Base-by-base conservation (phyloP, 1,140 invertebrate species). In the Diabrotica virgifera region DNA sequence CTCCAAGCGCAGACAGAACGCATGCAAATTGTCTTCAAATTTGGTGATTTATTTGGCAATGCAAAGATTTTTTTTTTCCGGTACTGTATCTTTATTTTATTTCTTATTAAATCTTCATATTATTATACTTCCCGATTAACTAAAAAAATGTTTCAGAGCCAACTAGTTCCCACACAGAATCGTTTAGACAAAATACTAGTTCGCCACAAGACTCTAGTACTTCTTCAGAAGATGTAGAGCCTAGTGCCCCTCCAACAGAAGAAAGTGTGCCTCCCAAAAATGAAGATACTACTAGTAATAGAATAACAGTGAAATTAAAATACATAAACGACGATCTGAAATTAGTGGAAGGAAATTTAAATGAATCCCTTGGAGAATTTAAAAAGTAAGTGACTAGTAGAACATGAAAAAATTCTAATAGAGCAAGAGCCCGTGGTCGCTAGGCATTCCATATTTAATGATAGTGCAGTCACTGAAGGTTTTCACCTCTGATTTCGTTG, bases 281-380 rank as follows among this genome's bases (percentile, higher is more conserved):
- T 50, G n/a, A 13, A 12, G 11, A 13, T 57, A 46, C 13, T 52
- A 77, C 79, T 62, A 77, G 80, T 66, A 77, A 80, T 24, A 74
- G 82, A 63, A 90, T 93, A 68, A 83, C 86, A 50, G 90, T 95
- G 65, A 87, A 90, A 72, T 79, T 96, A 4, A 95, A 93, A 78
- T 95, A 91, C 76, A 84, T 95, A 46, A 93, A 95, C 77, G 93
- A 95, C 73, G 91, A 92, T 53, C 84, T 92, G 67, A 90, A 89
- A 79, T 77, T 90, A 61, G 93, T 95, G 0, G 87, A 89, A 72
- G 91, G 89, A 5, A 86, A 84, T 65, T 83, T 89, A 36, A 83
- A 88, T 66, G 91, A 94, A 77, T 83, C 85, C 62, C 80, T 96
- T 65, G 91, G 89, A 59, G 89, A 93, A 79, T 96, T 96, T 80